Evolutionary conservation across 92 coral and sea anemone genomes (phyloP), one percentile per base, ranked within the genome.

Genomic region (Nematostella vectensis): DNA sequence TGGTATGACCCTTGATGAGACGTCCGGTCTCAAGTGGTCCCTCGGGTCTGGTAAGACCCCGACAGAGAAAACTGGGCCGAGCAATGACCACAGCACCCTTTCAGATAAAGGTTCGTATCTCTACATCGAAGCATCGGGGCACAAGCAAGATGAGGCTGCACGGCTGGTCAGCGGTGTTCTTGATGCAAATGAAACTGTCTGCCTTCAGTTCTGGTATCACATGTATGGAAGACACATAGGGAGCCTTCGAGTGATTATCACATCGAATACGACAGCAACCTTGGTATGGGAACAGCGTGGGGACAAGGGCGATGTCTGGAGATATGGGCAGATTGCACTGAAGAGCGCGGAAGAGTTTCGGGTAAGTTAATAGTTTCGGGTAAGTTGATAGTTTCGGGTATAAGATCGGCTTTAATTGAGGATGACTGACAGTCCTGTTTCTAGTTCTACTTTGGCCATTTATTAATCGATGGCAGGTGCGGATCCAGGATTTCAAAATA

Each of bases 181-280:
- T 15, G 56, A 50, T 29, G 61, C 72, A 2, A 63, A 64, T 21
- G 77, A 77, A 29, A 42, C 73, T 17, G 31, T 63, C 16, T 77
- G 83, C 22, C 58, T 77, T 47, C 78, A 77, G 63, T 77, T 77
- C 23, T 77, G 83, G 83, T 77, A 63, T 49, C 78, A 63, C 63
- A 63, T 77, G 78, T 65, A 53, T 50, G 78, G 83, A 25, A 15
- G 31, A 48, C 37, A 77, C 37, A 70, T 70, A 2, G 78, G 78
- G 1, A 47, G 40, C 23, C 62, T 77, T 22, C 30, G 28, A n/a
- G 63, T 77, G 8, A 36, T 62, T 10, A 19, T 58, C 8, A 55
- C 43, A 44, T 69, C 77, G 23, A 70, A 77, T 56, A 48, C 69
- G 40, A 52, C 83, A 48, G 70, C 62, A 19, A 30, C 11, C 1